Evolutionary conservation across 1,140 invertebrate genomes (phyloP), one percentile per base, ranked within the genome.

Genomic region (Pomacea maculata): DNA sequence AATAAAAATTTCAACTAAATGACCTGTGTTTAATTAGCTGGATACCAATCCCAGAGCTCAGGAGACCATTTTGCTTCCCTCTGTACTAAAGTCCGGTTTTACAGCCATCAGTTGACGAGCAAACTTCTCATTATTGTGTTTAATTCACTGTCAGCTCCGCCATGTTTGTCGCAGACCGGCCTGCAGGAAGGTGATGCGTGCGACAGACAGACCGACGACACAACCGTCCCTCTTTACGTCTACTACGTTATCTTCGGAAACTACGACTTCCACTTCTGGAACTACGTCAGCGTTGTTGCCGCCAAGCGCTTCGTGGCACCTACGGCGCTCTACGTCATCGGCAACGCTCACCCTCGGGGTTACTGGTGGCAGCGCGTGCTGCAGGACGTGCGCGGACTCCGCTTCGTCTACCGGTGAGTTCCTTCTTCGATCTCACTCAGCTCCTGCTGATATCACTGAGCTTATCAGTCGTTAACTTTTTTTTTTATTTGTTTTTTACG

Each of bases 161-260:
- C 12, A 12, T 57, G 21, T 75, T 8, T 55, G 73, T 70, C 67
- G 7, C 25, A 78, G 77, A 70, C 57, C 19, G 77, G 52, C 11
- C 25, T 78, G 12, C 21, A 70, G n/a, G 77, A 78, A 15, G 77
- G 57, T 52, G 45, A n/a, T 3, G 77, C 68, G 45, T 78, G 77
- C n/a, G 10, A 21, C 15, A 54, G 77, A 19, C n/a, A 55, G 45
- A 54, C 45, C 9, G 77, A 78, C 77, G 77, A 78, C 77, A 70
- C 45, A 19, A 52, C 70, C 11, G 79, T 84, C 10, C 83, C 83
- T 14, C 80, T 73, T 67, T 74, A 82, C 54, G 83, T 84, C 25
- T 84, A 84, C n/a, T 84, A 80, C 34, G 81, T 84, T 64, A 84
- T 82, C 29, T 84, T 82, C 61, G 83, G 83, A 11, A 45, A 78